Evolutionary conservation across 2,888 invertebrate species (phyloP), one percentile per base, ranked within the genome.

Genomic region (Axea sp.): DNA sequence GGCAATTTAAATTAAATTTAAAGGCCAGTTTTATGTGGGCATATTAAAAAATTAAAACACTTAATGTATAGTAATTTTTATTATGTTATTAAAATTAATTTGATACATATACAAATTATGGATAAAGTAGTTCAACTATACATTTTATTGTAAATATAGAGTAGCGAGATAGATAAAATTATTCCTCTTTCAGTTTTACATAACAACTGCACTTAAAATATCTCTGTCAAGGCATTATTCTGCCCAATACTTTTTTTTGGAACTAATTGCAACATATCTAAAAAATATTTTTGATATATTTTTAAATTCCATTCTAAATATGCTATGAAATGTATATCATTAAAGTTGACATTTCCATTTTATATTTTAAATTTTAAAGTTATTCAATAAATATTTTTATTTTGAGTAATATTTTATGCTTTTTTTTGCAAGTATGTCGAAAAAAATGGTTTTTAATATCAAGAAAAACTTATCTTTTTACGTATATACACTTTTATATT

Each of bases 231-330:
- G 19, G 19, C 19, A 31, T 31, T 31, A 9, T 37, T 35, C 11
- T 30, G 30, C 30, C 6, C 11, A 3, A 19, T n/a, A 4, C 19
- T 19, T 9, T 11, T 30, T 9, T 30, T 33, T 33, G 5, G 7
- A 6, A 14, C 12, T 14, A 33, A 14, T 33, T 14, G 5, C 14
- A 4, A n/a, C 6, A 41, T 41, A 1, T 22, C 4, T 19, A 19
- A 41, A 22, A 24, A 41, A 24, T 41, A 41, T 11, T 41, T 22
- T 24, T 24, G 22, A 41, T 24, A 24, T 24, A 24, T 41, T 24
- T 24, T 37, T 17, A 9, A 31, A 19, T 2, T 19, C 19, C 4
- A 19, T 19, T 19, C 19, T 19, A 19, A 19, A 19, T 19, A 19
- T 19, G 19, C 19, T 19, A 3, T 19, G 2, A 19, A 19, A 19